These are phyloP conservation scores for Carposina sasakii DNA, from an alignment of 1,140 invertebrate species.

Conservation along the genomic window DNA sequence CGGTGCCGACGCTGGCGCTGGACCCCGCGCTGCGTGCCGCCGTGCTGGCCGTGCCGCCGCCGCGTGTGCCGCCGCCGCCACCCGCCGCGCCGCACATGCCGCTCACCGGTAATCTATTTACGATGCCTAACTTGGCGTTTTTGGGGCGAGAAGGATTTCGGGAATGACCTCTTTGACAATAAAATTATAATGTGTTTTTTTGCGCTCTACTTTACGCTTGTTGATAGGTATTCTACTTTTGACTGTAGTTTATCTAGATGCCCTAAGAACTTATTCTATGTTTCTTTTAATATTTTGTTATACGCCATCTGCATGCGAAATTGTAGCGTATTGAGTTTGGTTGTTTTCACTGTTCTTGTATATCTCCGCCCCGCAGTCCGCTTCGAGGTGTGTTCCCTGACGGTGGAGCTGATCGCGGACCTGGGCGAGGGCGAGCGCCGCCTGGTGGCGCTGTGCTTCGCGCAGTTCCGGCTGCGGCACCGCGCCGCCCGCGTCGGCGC, in stretches of 20 bases:
- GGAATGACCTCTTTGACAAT: not conserved
- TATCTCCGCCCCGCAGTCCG: too few species aligned
- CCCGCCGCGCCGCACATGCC: constrained; percentile 19
- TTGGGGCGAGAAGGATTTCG: not conserved
- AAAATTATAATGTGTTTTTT: not conserved
- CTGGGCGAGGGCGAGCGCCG: constrained; percentile 77
- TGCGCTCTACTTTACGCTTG: not conserved
- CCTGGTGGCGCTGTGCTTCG: constrained; percentile 86
- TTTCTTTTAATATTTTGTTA: too few species aligned
- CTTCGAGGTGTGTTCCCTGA: constrained; percentile 82
- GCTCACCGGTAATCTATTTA: constrained; percentile 21
- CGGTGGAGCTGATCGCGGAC: constrained; percentile 81
- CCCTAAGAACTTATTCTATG: too few species aligned
- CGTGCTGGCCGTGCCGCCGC: constrained; percentile 43
- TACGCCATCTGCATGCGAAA: too few species aligned
- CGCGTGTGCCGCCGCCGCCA: constrained; percentile 15
- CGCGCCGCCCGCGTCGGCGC: constrained; percentile 78
- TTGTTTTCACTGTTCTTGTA: too few species aligned
- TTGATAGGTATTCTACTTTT: too few species aligned
- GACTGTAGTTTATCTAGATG: too few species aligned
- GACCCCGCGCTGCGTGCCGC: constrained; percentile 74
- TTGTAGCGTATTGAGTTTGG: too few species aligned
- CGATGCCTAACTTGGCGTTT: not conserved
- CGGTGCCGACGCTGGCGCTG: constrained; percentile 72
- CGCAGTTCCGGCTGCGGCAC: constrained; percentile 85